Conservation (phyloP, 2,888 invertebrate genomes). For the Hypselothyrea guttata region DNA sequence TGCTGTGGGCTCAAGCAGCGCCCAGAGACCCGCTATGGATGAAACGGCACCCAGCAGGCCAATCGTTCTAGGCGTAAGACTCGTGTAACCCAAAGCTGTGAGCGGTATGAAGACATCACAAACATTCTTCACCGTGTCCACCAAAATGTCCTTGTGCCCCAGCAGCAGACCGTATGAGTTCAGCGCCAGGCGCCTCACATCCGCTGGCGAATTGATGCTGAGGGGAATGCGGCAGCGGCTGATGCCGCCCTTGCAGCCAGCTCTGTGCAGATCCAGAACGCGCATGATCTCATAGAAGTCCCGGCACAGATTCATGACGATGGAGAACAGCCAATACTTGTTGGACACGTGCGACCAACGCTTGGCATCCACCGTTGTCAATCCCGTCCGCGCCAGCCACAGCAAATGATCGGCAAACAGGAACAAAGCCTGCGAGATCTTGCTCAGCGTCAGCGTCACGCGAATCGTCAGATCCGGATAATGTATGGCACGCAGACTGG, state of each 20-base stretch:
- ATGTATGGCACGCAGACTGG: slow-evolving; percentile 87
- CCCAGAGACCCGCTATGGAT: slow-evolving; percentile 90
- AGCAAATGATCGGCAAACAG: slow-evolving; percentile 93
- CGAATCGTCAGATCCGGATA: slow-evolving; percentile 88
- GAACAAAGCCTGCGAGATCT: slow-evolving; percentile 90
- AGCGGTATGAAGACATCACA: slow-evolving; percentile 95
- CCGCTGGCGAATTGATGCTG: slow-evolving; percentile 63
- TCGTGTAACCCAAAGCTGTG: slow-evolving; percentile 89
- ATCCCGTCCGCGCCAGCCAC: slow-evolving; percentile 91
- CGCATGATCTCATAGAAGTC: slow-evolving; percentile 92
- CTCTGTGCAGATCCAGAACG: slow-evolving; percentile 84
- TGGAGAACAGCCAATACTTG: slow-evolving; percentile 92
- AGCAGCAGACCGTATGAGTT: slow-evolving; percentile 73
- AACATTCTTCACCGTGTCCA: slow-evolving; percentile 92
- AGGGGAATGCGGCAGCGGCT: slow-evolving; percentile 63
- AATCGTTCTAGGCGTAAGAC: slow-evolving; percentile 89
- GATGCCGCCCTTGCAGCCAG: slow-evolving; percentile 81
- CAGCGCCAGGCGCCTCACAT: slow-evolving; percentile 64
- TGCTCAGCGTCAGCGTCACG: slow-evolving; percentile 89
- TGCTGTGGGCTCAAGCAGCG: slow-evolving; percentile 89
- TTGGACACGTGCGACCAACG: slow-evolving; percentile 90
- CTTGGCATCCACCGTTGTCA: slow-evolving; percentile 85
- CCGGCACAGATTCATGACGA: slow-evolving; percentile 89
- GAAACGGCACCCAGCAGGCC: slow-evolving; percentile 91
- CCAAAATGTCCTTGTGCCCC: slow-evolving; percentile 86